Conservation (phyloP, 2,113 vertebrate species). For the Pseudorhombus dupliciocellatus region DNA sequence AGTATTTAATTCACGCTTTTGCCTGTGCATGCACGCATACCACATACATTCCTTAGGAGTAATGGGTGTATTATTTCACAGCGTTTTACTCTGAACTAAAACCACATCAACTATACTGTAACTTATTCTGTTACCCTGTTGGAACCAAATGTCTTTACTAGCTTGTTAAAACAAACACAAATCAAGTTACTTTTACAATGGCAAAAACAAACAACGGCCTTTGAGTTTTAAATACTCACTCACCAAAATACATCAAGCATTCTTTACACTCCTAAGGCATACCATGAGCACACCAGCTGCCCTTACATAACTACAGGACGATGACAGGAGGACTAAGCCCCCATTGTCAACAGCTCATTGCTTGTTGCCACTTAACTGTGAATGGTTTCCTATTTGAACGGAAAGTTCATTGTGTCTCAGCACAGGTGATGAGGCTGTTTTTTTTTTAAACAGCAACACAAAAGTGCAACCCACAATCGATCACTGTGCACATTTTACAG, state of each 20-base stretch:
- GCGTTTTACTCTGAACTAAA: constrained; percentile 20
- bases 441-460: constrained; percentile 38
- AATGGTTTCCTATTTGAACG: constrained; percentile 50
- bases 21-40: constrained; percentile 21
- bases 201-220: constrained; percentile 38
- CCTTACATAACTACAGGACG: constrained; percentile 63
- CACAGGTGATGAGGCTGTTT: constrained; percentile 51
- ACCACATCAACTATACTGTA: constrained; percentile 23
- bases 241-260: constrained; percentile 36
- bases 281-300: constrained; percentile 30
- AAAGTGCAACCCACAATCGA: constrained; percentile 27
- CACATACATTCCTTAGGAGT: constrained; percentile 36
- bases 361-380: constrained; percentile 53
- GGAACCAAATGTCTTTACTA: constrained; percentile 21
- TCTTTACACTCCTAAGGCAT: constrained; percentile 40
- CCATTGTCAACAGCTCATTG: constrained; percentile 56
- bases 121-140: constrained; percentile 9
- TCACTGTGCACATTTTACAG: constrained; percentile 32
- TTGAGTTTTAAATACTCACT: constrained; percentile 47
- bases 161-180: constrained; percentile 1
- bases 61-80: constrained; percentile 20
- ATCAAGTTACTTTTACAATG: constrained; percentile 24
- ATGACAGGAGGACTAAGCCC: constrained; percentile 53
- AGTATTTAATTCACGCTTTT: constrained; percentile 13
- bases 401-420: constrained; percentile 41